These are phyloP conservation scores for Callipepla squamata DNA, from an alignment of 2,113 vertebrate species.

Conservation along the genomic window DNA sequence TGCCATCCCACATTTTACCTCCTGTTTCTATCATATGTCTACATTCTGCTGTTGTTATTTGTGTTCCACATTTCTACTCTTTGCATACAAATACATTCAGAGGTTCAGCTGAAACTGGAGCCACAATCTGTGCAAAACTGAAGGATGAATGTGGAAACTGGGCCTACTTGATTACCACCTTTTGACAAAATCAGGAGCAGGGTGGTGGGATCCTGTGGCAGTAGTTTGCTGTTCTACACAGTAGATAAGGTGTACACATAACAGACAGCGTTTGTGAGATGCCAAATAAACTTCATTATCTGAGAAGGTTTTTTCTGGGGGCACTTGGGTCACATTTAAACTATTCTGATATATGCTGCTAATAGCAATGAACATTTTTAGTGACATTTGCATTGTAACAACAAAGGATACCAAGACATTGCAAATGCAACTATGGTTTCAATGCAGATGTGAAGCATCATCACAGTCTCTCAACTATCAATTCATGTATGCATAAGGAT, in stretches of 20 bases:
- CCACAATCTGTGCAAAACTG: background rate
- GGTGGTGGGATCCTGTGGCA: background rate
- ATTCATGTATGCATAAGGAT: background rate
- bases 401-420: background rate
- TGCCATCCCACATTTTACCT: background rate
- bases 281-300: background rate
- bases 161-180: background rate
- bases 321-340: background rate
- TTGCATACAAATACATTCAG: background rate
- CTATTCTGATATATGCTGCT: background rate
- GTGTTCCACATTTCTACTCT: background rate
- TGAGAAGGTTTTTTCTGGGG: accelerated
- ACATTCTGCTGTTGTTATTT: background rate
- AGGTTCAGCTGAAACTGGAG: background rate
- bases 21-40: background rate
- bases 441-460: accelerated
- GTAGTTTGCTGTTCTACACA: background rate
- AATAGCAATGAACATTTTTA: background rate
- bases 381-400: background rate
- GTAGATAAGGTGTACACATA: accelerated
- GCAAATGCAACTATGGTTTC: accelerated
- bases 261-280: background rate
- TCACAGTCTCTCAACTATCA: background rate
- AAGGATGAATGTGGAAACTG: background rate
- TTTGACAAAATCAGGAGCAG: background rate